Base-by-base conservation (phyloP, 2,888 invertebrate genomes). In the Stomorhina lunata region DNA sequence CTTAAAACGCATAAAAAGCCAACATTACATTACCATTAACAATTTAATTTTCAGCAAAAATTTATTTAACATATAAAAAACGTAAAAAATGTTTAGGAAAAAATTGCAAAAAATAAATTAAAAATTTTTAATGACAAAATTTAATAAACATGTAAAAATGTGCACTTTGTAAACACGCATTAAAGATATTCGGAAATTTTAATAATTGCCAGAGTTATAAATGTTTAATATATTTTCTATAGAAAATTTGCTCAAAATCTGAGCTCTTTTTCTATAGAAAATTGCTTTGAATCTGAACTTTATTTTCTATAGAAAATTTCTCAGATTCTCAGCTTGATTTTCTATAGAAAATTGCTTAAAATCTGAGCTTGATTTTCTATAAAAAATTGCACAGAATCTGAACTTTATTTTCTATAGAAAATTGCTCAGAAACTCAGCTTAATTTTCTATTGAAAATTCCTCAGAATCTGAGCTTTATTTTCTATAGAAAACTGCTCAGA, bases 1-100 rank as follows among this genome's bases (percentile, higher is more conserved):
- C n/a, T n/a, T n/a, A n/a, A n/a, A n/a, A n/a, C n/a, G n/a, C n/a
- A n/a, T n/a, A 53, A 27, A 43, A 22, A 34, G 48, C 29, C 69
- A 76, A 69, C 75, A 80, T 76, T 40, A 76, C 63, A 76, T 69
- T 80, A 65, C 55, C 69, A 80, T 80, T 76, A 76, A 76, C 66
- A 69, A 69, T 75, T 80, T 69, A 80, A 80, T 80, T 80, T 55
- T 5, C 4, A 25, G n/a, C n/a, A 65, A n/a, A 15, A 25, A 15
- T 15, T 32, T 4, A 25, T n/a, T 57, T 29, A 57, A 65, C n/a
- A 63, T 50, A 37, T 17, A 59, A 73, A 78, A 79, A 65, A 25
- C 40, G 3, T n/a, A n/a, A 37, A 45, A 66, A 57, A 66, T 9
- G 5, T 20, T 15, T 20, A 6, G 1, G 40, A 22, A 25, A 1